Percentiles rank a stretch among this genome's conserved stretches.
Evolutionary conservation across 2,888 invertebrate genomes (phyloP).

Genomic region (Cyaniris semiargus): DNA sequence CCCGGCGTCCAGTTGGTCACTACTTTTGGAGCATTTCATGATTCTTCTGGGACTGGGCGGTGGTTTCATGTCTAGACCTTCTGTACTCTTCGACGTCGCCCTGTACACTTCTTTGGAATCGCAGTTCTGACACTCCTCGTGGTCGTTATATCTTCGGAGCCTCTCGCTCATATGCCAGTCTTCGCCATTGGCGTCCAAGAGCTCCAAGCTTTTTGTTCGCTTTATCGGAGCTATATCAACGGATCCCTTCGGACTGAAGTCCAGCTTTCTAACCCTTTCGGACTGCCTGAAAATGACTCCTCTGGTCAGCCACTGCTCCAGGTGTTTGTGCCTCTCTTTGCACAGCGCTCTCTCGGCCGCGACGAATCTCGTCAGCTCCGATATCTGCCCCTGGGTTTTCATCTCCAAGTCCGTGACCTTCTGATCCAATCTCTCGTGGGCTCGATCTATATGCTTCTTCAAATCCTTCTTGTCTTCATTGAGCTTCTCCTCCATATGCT

Average conservation of each 20-base stretch:
- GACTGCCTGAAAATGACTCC: constrained; percentile 82
- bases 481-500: constrained; percentile 91
- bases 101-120: constrained; percentile 70
- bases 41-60: constrained; percentile 57
- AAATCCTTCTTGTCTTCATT: constrained; percentile 90
- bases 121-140: constrained; percentile 59
- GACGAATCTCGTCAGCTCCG: constrained; percentile 84
- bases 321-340: constrained; percentile 82
- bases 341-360: constrained; percentile 83
- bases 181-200: constrained; percentile 78
- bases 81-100: constrained; percentile 77
- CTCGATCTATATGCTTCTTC: constrained; percentile 88
- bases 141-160: constrained; percentile 64
- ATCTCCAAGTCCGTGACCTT: constrained; percentile 90
- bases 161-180: constrained; percentile 68
- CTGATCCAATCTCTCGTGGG: constrained; percentile 89
- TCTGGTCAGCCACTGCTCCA: constrained; percentile 86
- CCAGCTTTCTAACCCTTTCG: constrained; percentile 70
- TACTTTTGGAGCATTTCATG: constrained; percentile 68
- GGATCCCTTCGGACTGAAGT: constrained; percentile 76
- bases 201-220: constrained; percentile 86
- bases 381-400: constrained; percentile 86
- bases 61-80: constrained; percentile 64
- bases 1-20: constrained; percentile 68
- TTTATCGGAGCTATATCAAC: constrained; percentile 81